phyloP scores from a whole-genome alignment of 2,888 invertebrate species.

The Amaurobius ferox region DNA sequence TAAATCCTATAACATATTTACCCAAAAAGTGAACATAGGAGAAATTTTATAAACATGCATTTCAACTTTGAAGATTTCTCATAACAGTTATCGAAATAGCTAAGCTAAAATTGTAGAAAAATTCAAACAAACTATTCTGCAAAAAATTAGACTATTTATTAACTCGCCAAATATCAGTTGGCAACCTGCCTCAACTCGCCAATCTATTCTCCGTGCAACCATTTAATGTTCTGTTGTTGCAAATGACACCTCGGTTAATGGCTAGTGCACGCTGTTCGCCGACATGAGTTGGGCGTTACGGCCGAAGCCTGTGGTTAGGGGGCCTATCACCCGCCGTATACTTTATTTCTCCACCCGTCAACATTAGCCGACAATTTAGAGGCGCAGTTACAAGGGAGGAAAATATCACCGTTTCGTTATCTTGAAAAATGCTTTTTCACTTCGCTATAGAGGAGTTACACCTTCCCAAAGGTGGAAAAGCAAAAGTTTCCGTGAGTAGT shows the following conservation, averaged over 20 bases:
- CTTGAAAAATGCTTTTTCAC: not conserved
- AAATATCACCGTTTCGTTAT: conserved; percentile 1
- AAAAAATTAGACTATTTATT: too few species aligned
- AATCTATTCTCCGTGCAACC: conserved; percentile 5
- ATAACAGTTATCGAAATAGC: too few species aligned
- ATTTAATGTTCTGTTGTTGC: conserved; percentile 51
- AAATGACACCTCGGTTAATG: conserved; percentile 49
- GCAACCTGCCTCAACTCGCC: not conserved
- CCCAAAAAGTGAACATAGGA: too few species aligned
- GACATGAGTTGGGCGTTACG: conserved; percentile 36
- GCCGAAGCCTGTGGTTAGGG: conserved; percentile 35
- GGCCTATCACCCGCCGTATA: conserved; percentile 9
- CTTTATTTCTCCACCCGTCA: conserved; percentile 16
- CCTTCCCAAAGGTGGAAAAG: not conserved
- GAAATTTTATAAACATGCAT: too few species aligned
- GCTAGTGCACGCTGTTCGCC: conserved; percentile 30
- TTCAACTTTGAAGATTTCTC: too few species aligned
- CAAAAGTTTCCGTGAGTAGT: not conserved
- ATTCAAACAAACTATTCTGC: too few species aligned
- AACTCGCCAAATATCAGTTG: not conserved
- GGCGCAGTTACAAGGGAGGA: conserved; percentile 2
- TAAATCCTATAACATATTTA: too few species aligned
- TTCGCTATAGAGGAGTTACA: not conserved
- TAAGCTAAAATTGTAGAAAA: too few species aligned
- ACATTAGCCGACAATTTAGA: conserved; percentile 39